Evolutionary conservation across 2,797 vertebrate genomes (phyloP).

Genomic region (Rhinoraja longicauda): DNA sequence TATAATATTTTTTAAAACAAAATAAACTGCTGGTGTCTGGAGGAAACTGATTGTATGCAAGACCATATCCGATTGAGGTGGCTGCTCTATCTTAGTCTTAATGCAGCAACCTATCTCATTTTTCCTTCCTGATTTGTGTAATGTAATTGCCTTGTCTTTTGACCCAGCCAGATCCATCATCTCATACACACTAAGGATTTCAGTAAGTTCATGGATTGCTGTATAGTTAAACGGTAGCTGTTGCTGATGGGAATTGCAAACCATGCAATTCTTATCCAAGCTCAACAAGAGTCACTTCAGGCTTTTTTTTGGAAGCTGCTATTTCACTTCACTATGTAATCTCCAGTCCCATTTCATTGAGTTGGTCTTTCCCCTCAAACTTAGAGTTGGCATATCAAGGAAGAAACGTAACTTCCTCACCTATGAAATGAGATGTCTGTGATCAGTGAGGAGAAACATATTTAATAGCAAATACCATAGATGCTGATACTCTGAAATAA

Average conservation of each 20-base stretch:
- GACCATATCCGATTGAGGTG: background rate
- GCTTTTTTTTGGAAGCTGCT: background rate
- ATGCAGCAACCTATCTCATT: background rate
- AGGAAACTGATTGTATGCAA: background rate
- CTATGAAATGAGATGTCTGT: background rate
- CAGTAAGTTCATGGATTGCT: background rate
- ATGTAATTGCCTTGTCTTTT: slow-evolving; percentile 1
- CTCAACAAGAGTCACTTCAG: background rate
- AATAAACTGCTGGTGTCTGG: background rate
- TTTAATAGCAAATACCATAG: background rate
- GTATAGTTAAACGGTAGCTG: background rate
- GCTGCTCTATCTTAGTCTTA: background rate
- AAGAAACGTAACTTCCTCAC: background rate
- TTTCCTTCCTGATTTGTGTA: slow-evolving; percentile 20
- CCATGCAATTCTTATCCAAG: too few species aligned
- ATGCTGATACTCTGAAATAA: too few species aligned
- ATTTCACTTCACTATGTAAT: background rate
- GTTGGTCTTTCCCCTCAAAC: background rate
- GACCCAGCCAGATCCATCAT: background rate
- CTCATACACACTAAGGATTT: background rate
- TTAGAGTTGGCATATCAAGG: background rate
- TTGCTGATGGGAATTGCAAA: background rate
- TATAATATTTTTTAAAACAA: background rate
- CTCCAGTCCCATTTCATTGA: background rate
- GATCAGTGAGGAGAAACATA: background rate